Evolutionary conservation across 2,797 vertebrate genomes (phyloP), one percentile per base, ranked within the genome.

Genomic region (Cetoscarus ocellatus): DNA sequence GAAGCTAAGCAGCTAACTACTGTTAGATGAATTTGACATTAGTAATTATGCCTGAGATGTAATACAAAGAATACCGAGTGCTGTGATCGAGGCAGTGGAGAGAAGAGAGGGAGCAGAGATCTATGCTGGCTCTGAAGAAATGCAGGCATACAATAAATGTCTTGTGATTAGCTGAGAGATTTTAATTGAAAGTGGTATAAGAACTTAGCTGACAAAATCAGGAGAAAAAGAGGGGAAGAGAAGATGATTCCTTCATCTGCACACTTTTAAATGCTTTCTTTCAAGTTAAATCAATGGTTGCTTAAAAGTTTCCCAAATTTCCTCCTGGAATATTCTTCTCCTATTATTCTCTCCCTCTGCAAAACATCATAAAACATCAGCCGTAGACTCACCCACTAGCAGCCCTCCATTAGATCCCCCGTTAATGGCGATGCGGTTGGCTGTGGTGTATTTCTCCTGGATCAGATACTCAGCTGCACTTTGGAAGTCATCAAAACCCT

Each of bases 401-500:
- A 95, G 92, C 0, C 94, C 94, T 15, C 94, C 94, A 2, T 95
- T 95, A 9, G 94, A 95, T 2, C 81, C 93, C 61, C 94, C 94
- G 7, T 94, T 94, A 79, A 94, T 94, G 51, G 93, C 70, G 17
- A 95, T 90, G 59, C 61, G 90, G 36, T 60, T 80, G 69, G 92
- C 47, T 0, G 76, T 77, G 72, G 93, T 94, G 87, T 86, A 94
- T 1, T 87, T 82, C 56, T 95, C 87, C 67, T 81, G 80, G 82
- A 95, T 91, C 79, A 95, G 87, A 74, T 82, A 94, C 80, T 94
- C 86, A 0, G 93, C 93, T 1, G 94, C 94, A 38, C 87, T 79
- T 83, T 94, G 93, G 91, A 95, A 95, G 84, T 95, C 94, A 52
- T 94, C 90, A 6, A 95, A 95, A 74, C 93, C 90, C 18, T 93